These are phyloP conservation scores for Rhinophrynus dorsalis DNA, from an alignment of 2,797 vertebrate species.

Conservation along the genomic window DNA sequence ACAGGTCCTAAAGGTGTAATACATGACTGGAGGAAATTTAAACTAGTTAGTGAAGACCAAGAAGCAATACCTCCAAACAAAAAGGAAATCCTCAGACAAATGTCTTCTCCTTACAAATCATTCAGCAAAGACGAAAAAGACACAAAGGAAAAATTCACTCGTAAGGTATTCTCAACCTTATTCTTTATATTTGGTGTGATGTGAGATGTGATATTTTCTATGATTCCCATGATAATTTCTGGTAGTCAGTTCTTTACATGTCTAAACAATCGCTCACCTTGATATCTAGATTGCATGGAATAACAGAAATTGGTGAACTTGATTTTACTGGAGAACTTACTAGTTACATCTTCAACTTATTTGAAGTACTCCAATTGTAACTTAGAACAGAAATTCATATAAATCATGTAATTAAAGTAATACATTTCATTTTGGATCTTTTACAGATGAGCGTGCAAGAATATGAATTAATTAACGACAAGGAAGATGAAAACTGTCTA, in stretches of 20 bases:
- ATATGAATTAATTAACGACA: slow-evolving; percentile 86
- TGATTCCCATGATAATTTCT: too few relatives aligned
- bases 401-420: too few relatives aligned
- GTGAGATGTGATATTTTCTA: too few relatives aligned
- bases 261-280: too few relatives aligned
- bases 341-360: too few relatives aligned
- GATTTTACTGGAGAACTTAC: too few relatives aligned
- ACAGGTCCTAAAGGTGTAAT: slow-evolving; percentile 97
- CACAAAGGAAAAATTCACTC: slow-evolving; percentile 73
- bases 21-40: slow-evolving; percentile 96
- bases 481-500: slow-evolving; percentile 87
- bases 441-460: slow-evolving; percentile 94
- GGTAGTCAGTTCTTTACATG: too few relatives aligned
- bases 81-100: slow-evolving; percentile 89
- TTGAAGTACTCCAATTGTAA: too few relatives aligned
- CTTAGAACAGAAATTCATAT: too few relatives aligned
- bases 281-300: too few relatives aligned
- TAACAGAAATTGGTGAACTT: too few relatives aligned
- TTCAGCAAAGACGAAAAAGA: slow-evolving; percentile 72
- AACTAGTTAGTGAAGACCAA: slow-evolving; percentile 88
- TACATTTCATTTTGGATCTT: not conserved
- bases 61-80: slow-evolving; percentile 79
- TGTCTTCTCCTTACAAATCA: slow-evolving; percentile 82
- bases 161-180: slow-evolving; percentile 86
- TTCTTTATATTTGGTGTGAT: too few relatives aligned